Evolutionary conservation across 2,113 vertebrate genomes (phyloP).

Genomic region (Maylandia zebra): DNA sequence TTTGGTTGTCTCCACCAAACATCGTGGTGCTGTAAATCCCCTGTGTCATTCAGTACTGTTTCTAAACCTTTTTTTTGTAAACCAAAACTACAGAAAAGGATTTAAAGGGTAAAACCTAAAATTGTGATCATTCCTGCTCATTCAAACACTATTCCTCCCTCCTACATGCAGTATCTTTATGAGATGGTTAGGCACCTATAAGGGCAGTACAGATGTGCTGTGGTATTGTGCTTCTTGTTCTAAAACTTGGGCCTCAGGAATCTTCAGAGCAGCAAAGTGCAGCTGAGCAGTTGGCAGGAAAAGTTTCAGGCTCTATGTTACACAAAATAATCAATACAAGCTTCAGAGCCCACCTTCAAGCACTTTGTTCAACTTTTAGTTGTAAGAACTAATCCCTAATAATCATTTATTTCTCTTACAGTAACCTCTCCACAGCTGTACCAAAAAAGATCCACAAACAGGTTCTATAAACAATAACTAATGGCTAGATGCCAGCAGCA

Average conservation of each 20-base stretch:
- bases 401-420: background rate
- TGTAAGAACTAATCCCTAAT: background rate
- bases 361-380: background rate
- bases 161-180: background rate
- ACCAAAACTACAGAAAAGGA: background rate
- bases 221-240: conserved; percentile 11
- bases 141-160: background rate
- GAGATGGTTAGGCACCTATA: background rate
- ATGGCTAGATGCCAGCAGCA: background rate
- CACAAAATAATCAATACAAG: conserved; percentile 27
- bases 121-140: background rate
- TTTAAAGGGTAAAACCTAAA: background rate
- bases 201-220: background rate
- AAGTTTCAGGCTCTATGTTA: conserved; percentile 21
- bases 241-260: conserved; percentile 29
- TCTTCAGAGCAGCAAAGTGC: conserved; percentile 36
- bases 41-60: background rate
- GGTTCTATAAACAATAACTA: background rate
- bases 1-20: background rate
- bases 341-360: background rate
- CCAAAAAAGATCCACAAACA: background rate
- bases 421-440: background rate
- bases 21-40: background rate
- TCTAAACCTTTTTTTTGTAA: background rate
- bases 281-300: conserved; percentile 35